These are phyloP conservation scores for Saccostrea echinata DNA, from an alignment of 1,140 invertebrate species.

Conservation along the genomic window DNA sequence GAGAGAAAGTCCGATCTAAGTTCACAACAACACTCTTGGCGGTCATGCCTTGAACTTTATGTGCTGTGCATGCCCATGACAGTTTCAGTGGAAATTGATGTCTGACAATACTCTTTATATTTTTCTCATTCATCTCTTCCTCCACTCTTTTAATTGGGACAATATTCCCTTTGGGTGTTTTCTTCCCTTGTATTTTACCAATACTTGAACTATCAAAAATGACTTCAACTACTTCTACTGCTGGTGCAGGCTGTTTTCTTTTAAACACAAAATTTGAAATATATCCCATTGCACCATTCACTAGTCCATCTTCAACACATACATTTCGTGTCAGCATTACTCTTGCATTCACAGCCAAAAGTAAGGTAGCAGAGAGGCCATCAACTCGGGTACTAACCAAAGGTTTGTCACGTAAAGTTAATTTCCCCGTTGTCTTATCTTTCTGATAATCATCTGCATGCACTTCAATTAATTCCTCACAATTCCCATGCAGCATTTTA, in stretches of 20 bases:
- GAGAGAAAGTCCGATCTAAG: constrained; percentile 36
- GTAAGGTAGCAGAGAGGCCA: background rate
- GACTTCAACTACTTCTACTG: too few relatives aligned
- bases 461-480: constrained; percentile 11
- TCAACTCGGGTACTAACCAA: background rate
- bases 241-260: background rate
- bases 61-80: constrained; percentile 54
- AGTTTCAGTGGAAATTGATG: too few relatives aligned
- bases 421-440: too few relatives aligned
- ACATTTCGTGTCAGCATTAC: too few relatives aligned
- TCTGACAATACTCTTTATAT: constrained; percentile 5
- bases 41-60: constrained; percentile 52
- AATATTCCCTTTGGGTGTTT: background rate
- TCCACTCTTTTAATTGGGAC: constrained; percentile 36
- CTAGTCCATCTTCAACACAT: too few relatives aligned
- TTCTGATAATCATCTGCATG: constrained; percentile 23
- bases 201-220: constrained; percentile 34
- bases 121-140: constrained; percentile 37
- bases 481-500: too few relatives aligned
- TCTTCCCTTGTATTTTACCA: constrained; percentile 28
- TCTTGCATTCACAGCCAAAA: constrained; percentile 24
- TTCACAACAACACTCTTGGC: constrained; percentile 32
- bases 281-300: constrained; percentile 13
- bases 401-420: background rate
- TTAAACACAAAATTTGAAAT: constrained; percentile 22